Conservation (phyloP, 2,113 vertebrate species). For the Notarius quadriscutis region DNA sequence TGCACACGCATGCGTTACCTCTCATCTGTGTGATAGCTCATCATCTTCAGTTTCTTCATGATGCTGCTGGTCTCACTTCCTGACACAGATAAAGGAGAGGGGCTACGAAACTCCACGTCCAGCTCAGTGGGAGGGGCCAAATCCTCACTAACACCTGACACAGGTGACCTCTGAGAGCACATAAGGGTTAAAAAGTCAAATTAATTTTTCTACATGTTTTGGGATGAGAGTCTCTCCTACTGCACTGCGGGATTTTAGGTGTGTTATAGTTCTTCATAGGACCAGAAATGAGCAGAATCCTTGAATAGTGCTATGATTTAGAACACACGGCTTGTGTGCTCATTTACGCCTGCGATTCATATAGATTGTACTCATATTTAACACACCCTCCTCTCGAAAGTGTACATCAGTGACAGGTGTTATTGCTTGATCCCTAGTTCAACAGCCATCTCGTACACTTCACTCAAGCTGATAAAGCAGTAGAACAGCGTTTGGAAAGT, state of each 20-base stretch:
- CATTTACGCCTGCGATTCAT: no score
- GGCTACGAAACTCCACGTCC: constrained; percentile 82
- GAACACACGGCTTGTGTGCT: not conserved
- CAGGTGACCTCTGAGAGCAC: constrained; percentile 74
- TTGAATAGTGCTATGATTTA: not conserved
- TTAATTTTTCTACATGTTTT: not conserved
- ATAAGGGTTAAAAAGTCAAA: not conserved
- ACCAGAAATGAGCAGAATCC: not conserved
- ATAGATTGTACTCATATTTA: not conserved
- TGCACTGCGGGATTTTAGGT: not conserved
- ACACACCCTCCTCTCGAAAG: not conserved
- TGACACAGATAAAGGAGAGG: constrained; percentile 87
- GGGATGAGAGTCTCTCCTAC: not conserved
- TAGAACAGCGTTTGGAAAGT: not conserved
- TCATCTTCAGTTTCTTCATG: constrained; percentile 98
- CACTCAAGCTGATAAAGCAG: not conserved
- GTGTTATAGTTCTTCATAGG: no score
- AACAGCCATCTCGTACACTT: not conserved
- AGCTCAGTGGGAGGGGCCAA: constrained; percentile 69
- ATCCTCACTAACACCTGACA: constrained; percentile 68
- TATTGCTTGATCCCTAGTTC: not conserved
- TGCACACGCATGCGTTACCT: constrained; percentile 78
- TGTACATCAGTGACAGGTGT: not conserved
- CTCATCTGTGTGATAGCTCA: constrained; percentile 94
- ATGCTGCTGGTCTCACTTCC: constrained; percentile 98